These are phyloP conservation scores for Allygus modestus DNA, from an alignment of 2,888 invertebrate species.

Conservation along the genomic window DNA sequence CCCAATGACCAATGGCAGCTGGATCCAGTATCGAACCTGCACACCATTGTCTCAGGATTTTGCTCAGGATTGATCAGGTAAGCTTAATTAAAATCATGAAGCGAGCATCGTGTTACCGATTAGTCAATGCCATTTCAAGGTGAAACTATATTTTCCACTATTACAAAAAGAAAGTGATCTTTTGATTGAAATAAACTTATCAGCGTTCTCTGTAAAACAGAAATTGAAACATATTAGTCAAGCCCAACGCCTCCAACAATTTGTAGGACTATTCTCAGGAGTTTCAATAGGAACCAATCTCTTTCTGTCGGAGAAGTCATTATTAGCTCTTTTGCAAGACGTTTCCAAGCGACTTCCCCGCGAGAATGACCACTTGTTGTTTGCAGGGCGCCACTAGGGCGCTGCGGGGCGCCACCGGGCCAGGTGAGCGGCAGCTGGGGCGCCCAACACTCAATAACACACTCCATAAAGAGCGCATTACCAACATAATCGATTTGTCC, in stretches of 20 bases:
- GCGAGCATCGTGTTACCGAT: too few relatives aligned
- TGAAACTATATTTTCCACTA: too few relatives aligned
- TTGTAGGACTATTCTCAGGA: not conserved
- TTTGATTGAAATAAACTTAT: too few relatives aligned
- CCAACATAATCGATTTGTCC: constrained; percentile 49
- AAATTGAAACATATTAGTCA: too few relatives aligned
- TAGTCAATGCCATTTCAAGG: too few relatives aligned
- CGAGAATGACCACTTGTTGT: not conserved
- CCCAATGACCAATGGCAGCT: too few relatives aligned
- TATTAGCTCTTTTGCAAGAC: constrained; percentile 9
- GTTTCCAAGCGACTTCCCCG: not conserved
- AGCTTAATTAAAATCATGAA: too few relatives aligned
- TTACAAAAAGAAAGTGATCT: too few relatives aligned
- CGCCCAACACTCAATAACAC: constrained; percentile 45
- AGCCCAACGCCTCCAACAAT: not conserved
- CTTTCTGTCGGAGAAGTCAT: constrained; percentile 15
- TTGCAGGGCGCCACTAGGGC: not conserved
- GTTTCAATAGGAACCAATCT: not conserved
- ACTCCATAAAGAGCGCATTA: constrained; percentile 48
- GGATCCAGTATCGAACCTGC: too few relatives aligned
- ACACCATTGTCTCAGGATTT: too few relatives aligned
- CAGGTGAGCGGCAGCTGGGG: constrained; percentile 32
- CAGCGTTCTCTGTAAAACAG: too few relatives aligned
- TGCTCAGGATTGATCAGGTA: too few relatives aligned
- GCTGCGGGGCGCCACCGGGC: not conserved